Evolutionary conservation across 1,140 invertebrate genomes (phyloP).

Genomic region (Littorina saxatilis): DNA sequence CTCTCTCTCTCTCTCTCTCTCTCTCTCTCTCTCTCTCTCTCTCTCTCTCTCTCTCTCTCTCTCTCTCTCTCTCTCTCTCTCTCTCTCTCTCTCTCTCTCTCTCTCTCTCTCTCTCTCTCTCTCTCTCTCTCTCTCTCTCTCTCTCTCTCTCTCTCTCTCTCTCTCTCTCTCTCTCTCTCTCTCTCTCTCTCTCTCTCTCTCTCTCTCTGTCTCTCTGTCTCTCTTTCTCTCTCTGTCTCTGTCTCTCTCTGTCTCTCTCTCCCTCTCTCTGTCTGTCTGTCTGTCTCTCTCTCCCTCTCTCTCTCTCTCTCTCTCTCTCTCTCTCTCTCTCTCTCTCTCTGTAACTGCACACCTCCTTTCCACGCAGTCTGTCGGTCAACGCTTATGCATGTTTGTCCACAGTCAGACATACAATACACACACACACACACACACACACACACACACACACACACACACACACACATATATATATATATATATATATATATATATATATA

Average conservation of each 20-base stretch:
- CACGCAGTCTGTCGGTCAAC: too few relatives aligned
- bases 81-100: slow-evolving; percentile 17
- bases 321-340: slow-evolving; percentile 3
- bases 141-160: slow-evolving; percentile 38
- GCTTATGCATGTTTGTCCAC: too few relatives aligned
- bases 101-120: slow-evolving; percentile 37
- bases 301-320: background rate
- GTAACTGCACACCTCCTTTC: too few relatives aligned
- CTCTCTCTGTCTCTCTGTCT: too few relatives aligned
- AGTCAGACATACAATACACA: too few relatives aligned
- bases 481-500: too few relatives aligned
- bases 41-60: slow-evolving; percentile 19
- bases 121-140: slow-evolving; percentile 37
- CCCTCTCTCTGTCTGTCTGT: too few relatives aligned
- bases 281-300: background rate
- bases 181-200: slow-evolving; percentile 33
- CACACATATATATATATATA: too few relatives aligned
- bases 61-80: slow-evolving; percentile 18
- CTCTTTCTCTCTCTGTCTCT: background rate
- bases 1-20: too few relatives aligned
- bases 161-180: slow-evolving; percentile 8
- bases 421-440: too few relatives aligned
- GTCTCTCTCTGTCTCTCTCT: too few relatives aligned
- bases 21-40: background rate
- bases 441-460: too few relatives aligned